Evolutionary conservation across 1,140 invertebrate genomes (phyloP), one percentile per base, ranked within the genome.

Genomic region (Tachypleus tridentatus): DNA sequence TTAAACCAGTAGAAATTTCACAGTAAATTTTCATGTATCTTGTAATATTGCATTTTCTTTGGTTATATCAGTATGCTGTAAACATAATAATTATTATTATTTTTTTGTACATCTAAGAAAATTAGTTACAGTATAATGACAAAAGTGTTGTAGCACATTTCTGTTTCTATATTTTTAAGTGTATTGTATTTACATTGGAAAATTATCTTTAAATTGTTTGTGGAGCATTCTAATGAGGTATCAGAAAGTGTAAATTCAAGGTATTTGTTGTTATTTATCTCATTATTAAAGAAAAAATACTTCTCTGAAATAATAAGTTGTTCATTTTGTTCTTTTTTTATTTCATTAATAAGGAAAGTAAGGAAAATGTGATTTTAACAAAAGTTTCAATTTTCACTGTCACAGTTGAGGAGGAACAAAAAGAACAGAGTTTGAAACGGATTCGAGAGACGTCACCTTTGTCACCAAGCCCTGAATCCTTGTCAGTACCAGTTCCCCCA

Each of bases 341-440:
- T 8, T 11, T n/a, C 29, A 29, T 48, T n/a, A 58, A 11, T n/a
- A 8, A n/a, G 3, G 47, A 58, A 58, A n/a, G 3, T 58, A 3
- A 58, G 47, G 47, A 8, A n/a, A 11, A 48, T 8, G 58, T 48
- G 29, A 48, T n/a, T 7, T 29, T 48, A 58, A n/a, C 7, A 58
- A 7, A 4, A 49, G 57, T 51, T 57, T 10, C 0, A 29, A 29
- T 29, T 9, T 9, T 54, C n/a, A 54, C 3, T 54, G 53, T 67
- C 62, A 29, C 58, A 72, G 71, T 72, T 60, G 71, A 72, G 67
- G 71, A 72, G 60, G 68, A 72, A 58, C 57, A 68, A 29, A 60
- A 64, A 52, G 69, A 70, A 58, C 64, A 67, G 51, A 68, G 65
- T 10, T 54, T 68, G 56, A 65, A 65, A 61, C 58, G 70, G 51